Evolutionary conservation across 2,888 invertebrate genomes (phyloP), one percentile per base, ranked within the genome.

Genomic region (Amiota communis): DNA sequence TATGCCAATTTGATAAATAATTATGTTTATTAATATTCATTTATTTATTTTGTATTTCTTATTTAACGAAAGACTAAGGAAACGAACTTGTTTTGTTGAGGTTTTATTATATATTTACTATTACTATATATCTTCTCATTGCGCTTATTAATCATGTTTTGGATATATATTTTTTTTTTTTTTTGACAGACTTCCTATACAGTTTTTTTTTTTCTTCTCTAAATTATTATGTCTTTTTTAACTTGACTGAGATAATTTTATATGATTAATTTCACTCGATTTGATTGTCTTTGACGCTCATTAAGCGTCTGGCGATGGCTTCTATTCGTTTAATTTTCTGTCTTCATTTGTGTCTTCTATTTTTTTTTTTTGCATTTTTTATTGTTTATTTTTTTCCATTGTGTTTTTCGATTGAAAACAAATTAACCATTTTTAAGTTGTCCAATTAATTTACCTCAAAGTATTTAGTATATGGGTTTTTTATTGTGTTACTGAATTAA

Each of bases 61-160:
- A 36, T 36, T 36, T 36, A 79, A 79, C 80, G 72, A 82, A 82
- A 85, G 84, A 85, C 82, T 77, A 76, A 84, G 85, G 84, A 85
- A 84, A 78, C 79, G 78, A 85, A 84, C 82, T 76, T 69, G 77
- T 73, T 78, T 75, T 56, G 36, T 36, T 20, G 13, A 49, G 15
- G 69, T 72, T 74, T 59, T 73, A 57, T 72, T 59, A 64, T 20
- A 64, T 70, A 75, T 75, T 65, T 74, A 51, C 23, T 56, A 53
- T 68, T 20, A 3, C 23, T 23, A 10, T 9, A 6, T 36, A 36
- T 36, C 36, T 51, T 51, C 53, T 6, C 17, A 4, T 17, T 59
- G 12, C 59, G 8, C 23, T 20, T 15, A 70, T 57, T 74, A 70
- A 78, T 23, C 36, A 36, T 36, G 2, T 36, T 36, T 36, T 36